Evolutionary conservation across 2,113 vertebrate species (phyloP).

Genomic region (Campylomormyrus tamandua): DNA sequence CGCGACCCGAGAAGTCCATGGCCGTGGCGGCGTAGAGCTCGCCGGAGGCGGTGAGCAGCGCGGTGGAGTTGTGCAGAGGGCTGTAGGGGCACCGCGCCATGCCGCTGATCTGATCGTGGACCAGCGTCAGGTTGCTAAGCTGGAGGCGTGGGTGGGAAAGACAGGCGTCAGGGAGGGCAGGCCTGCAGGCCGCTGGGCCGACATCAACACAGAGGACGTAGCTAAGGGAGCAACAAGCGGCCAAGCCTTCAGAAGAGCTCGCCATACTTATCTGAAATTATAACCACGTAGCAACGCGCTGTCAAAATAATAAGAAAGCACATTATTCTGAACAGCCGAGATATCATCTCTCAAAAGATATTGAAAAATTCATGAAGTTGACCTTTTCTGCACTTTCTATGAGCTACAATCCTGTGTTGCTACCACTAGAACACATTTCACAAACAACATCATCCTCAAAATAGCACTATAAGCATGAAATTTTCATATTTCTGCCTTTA

Average conservation of each 20-base stretch:
- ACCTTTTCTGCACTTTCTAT: neutral
- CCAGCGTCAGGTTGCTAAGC: constrained; percentile 72
- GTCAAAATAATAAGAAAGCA: neutral
- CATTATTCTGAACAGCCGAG: neutral
- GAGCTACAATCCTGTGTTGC: neutral
- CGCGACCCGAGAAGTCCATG: constrained; percentile 89
- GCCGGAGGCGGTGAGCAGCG: constrained; percentile 77
- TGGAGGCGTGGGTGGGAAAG: constrained; percentile 28
- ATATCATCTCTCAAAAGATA: neutral
- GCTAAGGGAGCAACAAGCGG: neutral
- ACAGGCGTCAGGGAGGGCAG: neutral
- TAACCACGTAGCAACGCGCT: neutral
- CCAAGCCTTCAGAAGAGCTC: neutral
- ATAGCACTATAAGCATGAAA: neutral
- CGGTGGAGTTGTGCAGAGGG: constrained; percentile 90
- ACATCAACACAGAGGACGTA: neutral
- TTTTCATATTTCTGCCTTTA: neutral
- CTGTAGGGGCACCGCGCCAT: constrained; percentile 93
- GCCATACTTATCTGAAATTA: neutral
- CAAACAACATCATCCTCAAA: neutral
- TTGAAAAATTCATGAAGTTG: neutral
- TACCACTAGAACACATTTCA: neutral
- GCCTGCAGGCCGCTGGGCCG: neutral
- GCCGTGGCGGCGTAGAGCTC: constrained; percentile 92
- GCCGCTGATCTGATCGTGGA: constrained; percentile 83